A percentile compares a stretch with the other conserved stretches of the same genome.
These are phyloP conservation scores for Erebia palarica DNA, from an alignment of 2,888 invertebrate species.

Conservation along the genomic window DNA sequence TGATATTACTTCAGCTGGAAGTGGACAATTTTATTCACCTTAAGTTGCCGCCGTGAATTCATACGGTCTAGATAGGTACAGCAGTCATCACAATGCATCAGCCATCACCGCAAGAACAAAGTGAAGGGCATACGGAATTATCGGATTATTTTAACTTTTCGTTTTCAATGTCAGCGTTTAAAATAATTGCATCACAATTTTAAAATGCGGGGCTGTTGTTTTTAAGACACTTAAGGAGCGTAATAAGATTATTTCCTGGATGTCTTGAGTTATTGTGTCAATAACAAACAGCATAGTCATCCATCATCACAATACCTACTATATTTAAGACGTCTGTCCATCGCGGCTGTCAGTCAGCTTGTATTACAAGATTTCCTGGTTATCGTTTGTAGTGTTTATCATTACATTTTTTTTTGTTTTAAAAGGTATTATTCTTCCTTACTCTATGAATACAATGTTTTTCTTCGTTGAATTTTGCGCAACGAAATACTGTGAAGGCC, in stretches of 20 bases:
- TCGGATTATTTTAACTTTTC: slow-evolving; percentile 81
- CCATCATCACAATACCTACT: slow-evolving; percentile 10
- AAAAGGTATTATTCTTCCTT: neutral
- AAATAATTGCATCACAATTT: slow-evolving; percentile 83
- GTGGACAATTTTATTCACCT: neutral
- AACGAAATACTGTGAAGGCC: too few relatives aligned
- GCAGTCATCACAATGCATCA: slow-evolving; percentile 80
- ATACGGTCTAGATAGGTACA: slow-evolving; percentile 77
- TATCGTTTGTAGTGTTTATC: neutral
- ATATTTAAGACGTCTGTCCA: slow-evolving; percentile 8
- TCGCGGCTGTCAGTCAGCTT: slow-evolving; percentile 8
- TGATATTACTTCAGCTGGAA: neutral
- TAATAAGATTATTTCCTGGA: slow-evolving; percentile 79
- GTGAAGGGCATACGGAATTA: slow-evolving; percentile 80
- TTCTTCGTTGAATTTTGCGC: too few relatives aligned
- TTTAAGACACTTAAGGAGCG: slow-evolving; percentile 74
- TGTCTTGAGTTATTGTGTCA: slow-evolving; percentile 38
- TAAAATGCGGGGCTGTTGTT: slow-evolving; percentile 78
- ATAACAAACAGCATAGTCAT: slow-evolving; percentile 1
- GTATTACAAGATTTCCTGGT: slow-evolving; percentile 17
- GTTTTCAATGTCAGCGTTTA: slow-evolving; percentile 82
- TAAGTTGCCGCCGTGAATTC: slow-evolving; percentile 50
- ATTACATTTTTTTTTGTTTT: neutral
- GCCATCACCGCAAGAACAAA: slow-evolving; percentile 70
- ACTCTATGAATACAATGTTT: neutral